Percentiles rank a stretch among this genome's conserved stretches.
Evolutionary conservation across 2,113 vertebrate genomes (phyloP).

Genomic region (Chinchilla lanigera): DNA sequence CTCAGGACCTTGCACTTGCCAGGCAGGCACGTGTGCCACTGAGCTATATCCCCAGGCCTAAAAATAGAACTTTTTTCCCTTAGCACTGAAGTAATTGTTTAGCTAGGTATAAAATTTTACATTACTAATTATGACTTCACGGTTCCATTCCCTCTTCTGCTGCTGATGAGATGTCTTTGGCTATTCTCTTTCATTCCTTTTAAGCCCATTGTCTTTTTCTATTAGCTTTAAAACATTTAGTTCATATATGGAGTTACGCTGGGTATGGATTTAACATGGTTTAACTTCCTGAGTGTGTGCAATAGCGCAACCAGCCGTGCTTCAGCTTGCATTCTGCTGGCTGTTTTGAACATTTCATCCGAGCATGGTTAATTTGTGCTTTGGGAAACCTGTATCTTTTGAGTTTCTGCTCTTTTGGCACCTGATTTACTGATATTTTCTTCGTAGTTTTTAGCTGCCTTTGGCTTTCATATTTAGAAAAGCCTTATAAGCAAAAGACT

Average conservation of each 20-base stretch:
- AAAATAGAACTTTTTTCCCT: too few species aligned
- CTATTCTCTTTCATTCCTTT: background rate
- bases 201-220: background rate
- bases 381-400: background rate
- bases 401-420: background rate
- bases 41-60: too few species aligned
- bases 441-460: background rate
- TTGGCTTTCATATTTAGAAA: slow-evolving; percentile 36
- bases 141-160: background rate
- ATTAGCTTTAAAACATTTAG: background rate
- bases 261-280: background rate
- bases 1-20: too few species aligned
- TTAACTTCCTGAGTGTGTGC: background rate
- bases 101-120: slow-evolving; percentile 48
- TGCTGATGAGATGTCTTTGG: background rate
- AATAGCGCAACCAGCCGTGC: background rate
- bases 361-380: background rate
- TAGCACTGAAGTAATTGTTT: background rate
- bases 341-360: background rate
- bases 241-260: background rate
- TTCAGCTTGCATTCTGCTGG: background rate
- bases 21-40: too few species aligned
- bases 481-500: background rate
- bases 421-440: background rate
- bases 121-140: slow-evolving; percentile 4